Conservation (phyloP, 2,797 vertebrate species). For the Siniperca undulata region DNA sequence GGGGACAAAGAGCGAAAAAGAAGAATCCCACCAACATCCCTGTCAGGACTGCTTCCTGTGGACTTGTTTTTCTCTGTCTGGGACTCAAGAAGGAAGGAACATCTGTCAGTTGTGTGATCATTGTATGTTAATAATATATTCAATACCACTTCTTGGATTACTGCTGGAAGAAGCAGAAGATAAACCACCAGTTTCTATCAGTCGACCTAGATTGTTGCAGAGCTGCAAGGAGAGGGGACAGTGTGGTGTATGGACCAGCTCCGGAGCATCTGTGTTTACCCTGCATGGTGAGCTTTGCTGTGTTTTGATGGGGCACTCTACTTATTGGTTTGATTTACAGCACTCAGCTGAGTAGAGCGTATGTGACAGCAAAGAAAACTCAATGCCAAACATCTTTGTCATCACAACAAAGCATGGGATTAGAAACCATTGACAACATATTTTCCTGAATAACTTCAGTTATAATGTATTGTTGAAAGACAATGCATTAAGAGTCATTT, state of each 20-base stretch:
- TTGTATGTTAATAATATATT: slow-evolving; percentile 54
- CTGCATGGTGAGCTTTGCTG: slow-evolving; percentile 76
- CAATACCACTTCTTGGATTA: slow-evolving; percentile 66
- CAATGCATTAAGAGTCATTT: slow-evolving; percentile 4
- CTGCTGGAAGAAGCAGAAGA: slow-evolving; percentile 49
- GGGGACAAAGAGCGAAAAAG: slow-evolving; percentile 44
- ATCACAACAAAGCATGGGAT: slow-evolving; percentile 13
- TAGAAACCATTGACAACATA: not conserved
- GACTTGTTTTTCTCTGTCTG: slow-evolving; percentile 60
- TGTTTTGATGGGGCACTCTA: slow-evolving; percentile 64
- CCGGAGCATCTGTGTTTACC: slow-evolving; percentile 73
- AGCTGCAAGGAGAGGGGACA: slow-evolving; percentile 43
- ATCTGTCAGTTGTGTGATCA: slow-evolving; percentile 67
- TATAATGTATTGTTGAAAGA: slow-evolving; percentile 20
- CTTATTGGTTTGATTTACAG: slow-evolving; percentile 68
- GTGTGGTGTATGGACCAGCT: slow-evolving; percentile 56
- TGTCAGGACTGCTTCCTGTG: slow-evolving; percentile 63
- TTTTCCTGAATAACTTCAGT: slow-evolving; percentile 20
- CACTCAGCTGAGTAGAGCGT: slow-evolving; percentile 15
- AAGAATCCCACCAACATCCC: slow-evolving; percentile 57
- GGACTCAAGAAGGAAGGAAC: slow-evolving; percentile 56
- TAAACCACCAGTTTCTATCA: slow-evolving; percentile 47
- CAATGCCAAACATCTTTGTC: slow-evolving; percentile 27
- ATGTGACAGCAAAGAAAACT: slow-evolving; percentile 41
- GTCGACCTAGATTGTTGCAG: slow-evolving; percentile 61